Percentiles rank a stretch among this genome's conserved stretches.
Conservation (phyloP, 1,140 invertebrate genomes). For the Aphis gossypii region DNA sequence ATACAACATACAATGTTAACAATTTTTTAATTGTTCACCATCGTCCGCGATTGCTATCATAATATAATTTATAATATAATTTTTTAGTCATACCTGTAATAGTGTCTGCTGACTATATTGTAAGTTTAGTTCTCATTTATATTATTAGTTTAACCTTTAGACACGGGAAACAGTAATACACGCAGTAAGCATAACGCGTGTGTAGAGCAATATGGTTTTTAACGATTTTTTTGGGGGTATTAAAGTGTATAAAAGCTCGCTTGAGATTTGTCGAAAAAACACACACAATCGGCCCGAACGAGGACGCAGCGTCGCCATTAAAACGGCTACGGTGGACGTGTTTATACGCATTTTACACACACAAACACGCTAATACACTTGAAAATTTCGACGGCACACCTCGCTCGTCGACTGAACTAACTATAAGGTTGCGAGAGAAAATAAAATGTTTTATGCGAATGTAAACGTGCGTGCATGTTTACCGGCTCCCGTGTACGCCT, state of each 20-base stretch:
- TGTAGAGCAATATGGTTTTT: neutral
- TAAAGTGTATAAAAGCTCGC: neutral
- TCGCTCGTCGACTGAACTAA: neutral
- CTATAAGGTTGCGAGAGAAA: neutral
- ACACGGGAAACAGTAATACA: neutral
- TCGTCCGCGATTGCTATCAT: neutral
- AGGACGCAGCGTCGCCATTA: neutral
- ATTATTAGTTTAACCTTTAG: neutral
- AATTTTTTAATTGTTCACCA: neutral
- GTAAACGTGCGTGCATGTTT: conserved; percentile 7
- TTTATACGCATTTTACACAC: neutral
- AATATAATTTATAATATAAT: neutral
- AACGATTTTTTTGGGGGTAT: conserved; percentile 11
- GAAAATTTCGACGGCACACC: conserved; percentile 19
- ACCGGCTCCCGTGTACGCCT: neutral
- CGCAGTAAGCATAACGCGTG: neutral
- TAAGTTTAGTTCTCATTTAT: neutral
- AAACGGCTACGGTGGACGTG: neutral
- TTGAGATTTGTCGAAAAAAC: neutral
- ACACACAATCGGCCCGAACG: neutral
- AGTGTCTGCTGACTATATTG: neutral
- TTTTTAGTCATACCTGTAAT: neutral
- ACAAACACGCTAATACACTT: neutral
- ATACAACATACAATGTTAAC: neutral
- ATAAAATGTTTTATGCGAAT: conserved; percentile 33